Evolutionary conservation across 2,113 vertebrate species (phyloP).

Genomic region (Paraplagusia blochii): DNA sequence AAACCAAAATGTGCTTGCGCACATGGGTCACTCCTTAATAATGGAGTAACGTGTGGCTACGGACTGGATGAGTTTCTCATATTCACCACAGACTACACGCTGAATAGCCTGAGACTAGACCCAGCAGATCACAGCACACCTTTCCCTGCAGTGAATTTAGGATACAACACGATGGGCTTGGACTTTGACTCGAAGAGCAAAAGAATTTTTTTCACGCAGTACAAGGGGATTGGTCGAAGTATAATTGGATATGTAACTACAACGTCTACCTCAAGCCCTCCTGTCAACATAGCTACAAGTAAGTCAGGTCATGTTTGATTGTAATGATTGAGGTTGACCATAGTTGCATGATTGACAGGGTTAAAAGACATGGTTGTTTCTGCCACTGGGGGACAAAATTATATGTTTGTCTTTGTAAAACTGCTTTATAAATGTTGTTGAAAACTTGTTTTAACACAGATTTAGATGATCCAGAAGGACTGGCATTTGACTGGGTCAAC

Average conservation of each 20-base stretch:
- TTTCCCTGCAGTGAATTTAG: slow-evolving; percentile 76
- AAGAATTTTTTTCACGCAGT: slow-evolving; percentile 85
- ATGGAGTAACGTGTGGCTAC: slow-evolving; percentile 85
- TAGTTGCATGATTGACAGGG: neutral
- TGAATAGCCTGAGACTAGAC: slow-evolving; percentile 84
- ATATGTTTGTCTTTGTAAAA: neutral
- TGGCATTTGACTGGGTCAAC: slow-evolving; percentile 93
- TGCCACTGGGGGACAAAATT: no score
- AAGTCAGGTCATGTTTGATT: slow-evolving; percentile 38
- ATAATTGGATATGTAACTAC: slow-evolving; percentile 83
- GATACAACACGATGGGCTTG: slow-evolving; percentile 74
- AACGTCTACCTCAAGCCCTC: slow-evolving; percentile 64
- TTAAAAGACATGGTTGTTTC: neutral
- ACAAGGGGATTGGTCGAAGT: slow-evolving; percentile 68
- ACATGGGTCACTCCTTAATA: slow-evolving; percentile 79
- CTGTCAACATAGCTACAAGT: slow-evolving; percentile 80
- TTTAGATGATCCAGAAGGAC: slow-evolving; percentile 82
- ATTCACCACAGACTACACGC: slow-evolving; percentile 80
- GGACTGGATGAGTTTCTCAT: slow-evolving; percentile 83
- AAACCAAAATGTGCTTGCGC: slow-evolving; percentile 84
- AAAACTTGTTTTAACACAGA: slow-evolving; percentile 61
- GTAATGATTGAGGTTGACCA: neutral
- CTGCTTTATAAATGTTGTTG: neutral
- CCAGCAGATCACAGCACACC: slow-evolving; percentile 84
- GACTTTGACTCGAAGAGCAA: slow-evolving; percentile 84